Percentiles rank a stretch among this genome's conserved stretches.
These are phyloP conservation scores for Myathropa florea DNA, from an alignment of 2,888 invertebrate species.

Conservation along the genomic window DNA sequence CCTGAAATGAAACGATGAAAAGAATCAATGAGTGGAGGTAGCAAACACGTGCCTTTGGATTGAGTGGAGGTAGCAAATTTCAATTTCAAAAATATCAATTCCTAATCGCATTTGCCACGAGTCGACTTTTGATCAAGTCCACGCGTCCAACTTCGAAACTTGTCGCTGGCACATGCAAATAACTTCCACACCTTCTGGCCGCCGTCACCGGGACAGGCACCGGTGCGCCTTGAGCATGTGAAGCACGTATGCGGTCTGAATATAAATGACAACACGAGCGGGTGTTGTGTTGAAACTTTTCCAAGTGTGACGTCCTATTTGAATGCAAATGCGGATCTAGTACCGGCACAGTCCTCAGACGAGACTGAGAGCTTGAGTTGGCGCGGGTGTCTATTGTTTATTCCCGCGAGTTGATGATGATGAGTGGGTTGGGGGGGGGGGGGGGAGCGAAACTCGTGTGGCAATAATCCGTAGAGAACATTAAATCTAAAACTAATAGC, in stretches of 20 bases:
- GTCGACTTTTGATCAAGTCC: too few species aligned
- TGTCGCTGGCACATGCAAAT: background rate
- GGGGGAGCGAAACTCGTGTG: background rate
- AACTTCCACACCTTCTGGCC: background rate
- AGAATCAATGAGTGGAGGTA: background rate
- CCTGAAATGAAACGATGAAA: constrained; percentile 73
- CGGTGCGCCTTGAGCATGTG: background rate
- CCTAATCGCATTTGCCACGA: background rate
- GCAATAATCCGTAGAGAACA: background rate
- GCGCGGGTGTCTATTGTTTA: background rate
- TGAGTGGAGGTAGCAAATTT: background rate
- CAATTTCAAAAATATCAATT: background rate
- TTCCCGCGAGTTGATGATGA: too few species aligned
- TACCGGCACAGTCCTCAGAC: background rate
- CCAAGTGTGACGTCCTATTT: background rate
- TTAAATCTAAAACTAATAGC: background rate
- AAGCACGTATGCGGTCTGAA: background rate
- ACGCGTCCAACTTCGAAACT: background rate
- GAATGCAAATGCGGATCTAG: background rate
- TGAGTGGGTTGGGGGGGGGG: background rate
- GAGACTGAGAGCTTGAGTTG: background rate
- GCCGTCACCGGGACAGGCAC: background rate
- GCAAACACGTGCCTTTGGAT: background rate
- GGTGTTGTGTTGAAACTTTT: background rate
- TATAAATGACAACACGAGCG: background rate